Percentiles rank a stretch among this genome's conserved stretches.
These are phyloP conservation scores for Plutella xylostella DNA, from an alignment of 2,888 invertebrate species.

Conservation along the genomic window DNA sequence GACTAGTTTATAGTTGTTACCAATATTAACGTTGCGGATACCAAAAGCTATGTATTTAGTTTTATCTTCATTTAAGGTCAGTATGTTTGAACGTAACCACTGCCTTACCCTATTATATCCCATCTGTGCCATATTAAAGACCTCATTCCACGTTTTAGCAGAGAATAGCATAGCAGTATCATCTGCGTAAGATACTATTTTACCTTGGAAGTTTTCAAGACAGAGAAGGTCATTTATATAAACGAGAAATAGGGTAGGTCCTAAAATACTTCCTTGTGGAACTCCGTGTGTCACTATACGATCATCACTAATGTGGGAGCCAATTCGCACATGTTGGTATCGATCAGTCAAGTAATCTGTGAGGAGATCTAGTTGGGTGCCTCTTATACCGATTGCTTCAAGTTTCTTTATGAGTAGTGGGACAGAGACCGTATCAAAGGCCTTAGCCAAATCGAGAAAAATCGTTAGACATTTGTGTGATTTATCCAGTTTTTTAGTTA, in stretches of 20 bases:
- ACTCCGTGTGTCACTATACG: neutral
- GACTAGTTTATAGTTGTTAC: too few relatives aligned
- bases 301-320: neutral
- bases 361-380: conserved; percentile 3
- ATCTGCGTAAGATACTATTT: neutral
- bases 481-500: too few relatives aligned
- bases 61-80: conserved; percentile 15
- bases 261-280: neutral
- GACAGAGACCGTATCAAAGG: too few relatives aligned
- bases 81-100: conserved; percentile 11
- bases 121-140: conserved; percentile 2
- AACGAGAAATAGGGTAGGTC: neutral
- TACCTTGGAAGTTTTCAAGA: neutral
- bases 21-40: neutral
- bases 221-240: neutral
- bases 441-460: too few relatives aligned
- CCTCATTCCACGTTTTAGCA: conserved; percentile 9
- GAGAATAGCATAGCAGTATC: neutral
- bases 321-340: conserved; percentile 6
- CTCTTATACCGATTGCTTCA: too few relatives aligned
- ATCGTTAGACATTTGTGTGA: too few relatives aligned
- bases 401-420: too few relatives aligned
- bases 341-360: conserved; percentile 3
- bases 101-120: conserved; percentile 6
- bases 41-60: conserved; percentile 13